Evolutionary conservation across 1,140 invertebrate genomes (phyloP).

Genomic region (Panagrolaimus sp.): DNA sequence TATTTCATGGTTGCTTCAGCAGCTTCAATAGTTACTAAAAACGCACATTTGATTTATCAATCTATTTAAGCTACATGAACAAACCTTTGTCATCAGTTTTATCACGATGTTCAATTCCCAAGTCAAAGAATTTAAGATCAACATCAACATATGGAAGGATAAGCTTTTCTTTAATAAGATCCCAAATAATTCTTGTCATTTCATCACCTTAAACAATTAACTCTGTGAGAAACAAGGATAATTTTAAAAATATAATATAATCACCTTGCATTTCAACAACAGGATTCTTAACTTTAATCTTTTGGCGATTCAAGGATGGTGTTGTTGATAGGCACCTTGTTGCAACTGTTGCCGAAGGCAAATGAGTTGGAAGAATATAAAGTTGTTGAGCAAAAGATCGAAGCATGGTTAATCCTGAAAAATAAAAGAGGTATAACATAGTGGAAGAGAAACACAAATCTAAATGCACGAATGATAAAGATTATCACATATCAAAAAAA

Average conservation of each 20-base stretch:
- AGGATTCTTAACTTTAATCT: constrained; percentile 47
- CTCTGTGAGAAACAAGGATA: constrained; percentile 54
- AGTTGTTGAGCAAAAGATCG: too few relatives aligned
- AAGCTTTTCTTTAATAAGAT: constrained; percentile 90
- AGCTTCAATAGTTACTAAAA: constrained; percentile 81
- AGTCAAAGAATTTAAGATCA: constrained; percentile 84
- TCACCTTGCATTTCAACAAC: too few relatives aligned
- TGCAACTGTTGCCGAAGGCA: too few relatives aligned
- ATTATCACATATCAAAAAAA: too few relatives aligned
- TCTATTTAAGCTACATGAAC: neutral
- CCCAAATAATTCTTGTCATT: constrained; percentile 79
- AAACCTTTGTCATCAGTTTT: constrained; percentile 76
- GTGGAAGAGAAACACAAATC: too few relatives aligned
- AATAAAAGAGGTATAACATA: too few relatives aligned
- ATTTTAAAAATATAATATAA: too few relatives aligned
- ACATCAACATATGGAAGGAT: constrained; percentile 92
- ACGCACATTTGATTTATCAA: neutral
- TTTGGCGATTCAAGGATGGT: constrained; percentile 15
- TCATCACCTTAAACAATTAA: constrained; percentile 71
- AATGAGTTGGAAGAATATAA: too few relatives aligned
- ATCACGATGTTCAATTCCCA: constrained; percentile 89
- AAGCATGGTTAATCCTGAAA: too few relatives aligned
- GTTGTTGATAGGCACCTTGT: too few relatives aligned
- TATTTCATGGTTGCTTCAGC: constrained; percentile 91
- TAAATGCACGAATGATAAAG: too few relatives aligned